Evolutionary conservation across 2,113 vertebrate genomes (phyloP), one percentile per base, ranked within the genome.

Genomic region (Fulmarus glacialis): DNA sequence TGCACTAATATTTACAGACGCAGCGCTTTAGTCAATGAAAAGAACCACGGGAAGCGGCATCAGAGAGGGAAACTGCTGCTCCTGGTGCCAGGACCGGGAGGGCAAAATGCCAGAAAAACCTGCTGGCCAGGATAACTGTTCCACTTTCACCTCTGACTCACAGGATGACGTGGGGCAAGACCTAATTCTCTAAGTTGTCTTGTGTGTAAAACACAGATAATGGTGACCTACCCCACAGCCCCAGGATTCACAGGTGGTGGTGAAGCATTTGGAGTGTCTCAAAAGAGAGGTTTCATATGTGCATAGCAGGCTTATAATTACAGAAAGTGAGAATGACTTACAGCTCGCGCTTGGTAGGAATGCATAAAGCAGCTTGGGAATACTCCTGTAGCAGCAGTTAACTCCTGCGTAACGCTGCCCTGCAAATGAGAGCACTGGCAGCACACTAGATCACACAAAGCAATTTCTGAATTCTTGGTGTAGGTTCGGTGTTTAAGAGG

Each of bases 401-500:
- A 60, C 45, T n/a, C 45, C 59, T 52, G 56, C 0, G 0, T 7
- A 62, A 66, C 1, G 0, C 36, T 66, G 52, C 53, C 58, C 77
- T 43, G 40, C 64, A 30, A 40, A 27, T 26, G 4, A 77, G 13
- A 82, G 82, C 40, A 2, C 55, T 32, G 55, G n/a, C 52, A 92
- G 24, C 2, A 4, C 0, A 1, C 58, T 59, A 15, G 15, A 19
- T 29, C 40, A 42, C 36, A 26, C 27, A n/a, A 13, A 53, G 12
- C 9, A 11, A 17, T 11, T 52, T 63, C 68, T 17, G 8, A 79
- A 48, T 71, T 40, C 47, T 40, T 4, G 7, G 34, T 5, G 29
- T 32, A 77, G 4, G 26, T 29, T 77, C 11, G 15, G 36, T 29
- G 87, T 62, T 59, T 32, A 72, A 66, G 82, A 90, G 36, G 20